phyloP scores from a whole-genome alignment of 2,888 invertebrate genomes.

The Drosophila glabriapex region DNA sequence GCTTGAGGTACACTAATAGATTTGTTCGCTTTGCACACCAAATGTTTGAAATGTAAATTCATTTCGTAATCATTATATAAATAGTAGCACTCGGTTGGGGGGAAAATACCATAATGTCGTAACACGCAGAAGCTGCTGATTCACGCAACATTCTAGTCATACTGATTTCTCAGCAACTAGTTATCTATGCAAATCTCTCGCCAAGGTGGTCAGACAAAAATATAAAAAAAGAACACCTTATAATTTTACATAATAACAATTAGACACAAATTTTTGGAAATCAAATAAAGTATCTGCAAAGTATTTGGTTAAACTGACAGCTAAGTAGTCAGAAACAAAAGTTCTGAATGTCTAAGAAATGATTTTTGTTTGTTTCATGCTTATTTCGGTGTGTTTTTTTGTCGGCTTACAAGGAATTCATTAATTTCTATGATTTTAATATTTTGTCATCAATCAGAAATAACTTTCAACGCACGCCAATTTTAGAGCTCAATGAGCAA shows the following conservation, averaged over 20 bases:
- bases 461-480: slow-evolving; percentile 77
- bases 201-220: slow-evolving; percentile 49
- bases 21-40: slow-evolving; percentile 27
- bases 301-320: slow-evolving; percentile 56
- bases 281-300: slow-evolving; percentile 60
- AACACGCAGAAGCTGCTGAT: slow-evolving; percentile 59
- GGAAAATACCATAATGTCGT: slow-evolving; percentile 36
- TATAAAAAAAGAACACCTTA: slow-evolving; percentile 33
- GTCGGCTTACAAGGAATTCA: slow-evolving; percentile 75
- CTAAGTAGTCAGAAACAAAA: slow-evolving; percentile 5
- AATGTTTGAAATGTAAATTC: slow-evolving; percentile 68
- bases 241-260: slow-evolving; percentile 72
- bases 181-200: slow-evolving; percentile 66
- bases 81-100: slow-evolving; percentile 30
- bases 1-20: slow-evolving; percentile 36
- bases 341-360: slow-evolving; percentile 49
- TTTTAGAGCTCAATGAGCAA: slow-evolving; percentile 65
- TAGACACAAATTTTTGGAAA: slow-evolving; percentile 51
- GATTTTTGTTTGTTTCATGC: slow-evolving; percentile 38
- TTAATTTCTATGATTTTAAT: slow-evolving; percentile 67
- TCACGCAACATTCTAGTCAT: slow-evolving; percentile 52
- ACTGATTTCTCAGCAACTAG: slow-evolving; percentile 32
- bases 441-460: slow-evolving; percentile 81
- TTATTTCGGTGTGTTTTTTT: slow-evolving; percentile 49
- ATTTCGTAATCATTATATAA: slow-evolving; percentile 67